These are phyloP conservation scores for Delphinapterus leucas DNA, from an alignment of 2,113 vertebrate genomes.

Conservation along the genomic window DNA sequence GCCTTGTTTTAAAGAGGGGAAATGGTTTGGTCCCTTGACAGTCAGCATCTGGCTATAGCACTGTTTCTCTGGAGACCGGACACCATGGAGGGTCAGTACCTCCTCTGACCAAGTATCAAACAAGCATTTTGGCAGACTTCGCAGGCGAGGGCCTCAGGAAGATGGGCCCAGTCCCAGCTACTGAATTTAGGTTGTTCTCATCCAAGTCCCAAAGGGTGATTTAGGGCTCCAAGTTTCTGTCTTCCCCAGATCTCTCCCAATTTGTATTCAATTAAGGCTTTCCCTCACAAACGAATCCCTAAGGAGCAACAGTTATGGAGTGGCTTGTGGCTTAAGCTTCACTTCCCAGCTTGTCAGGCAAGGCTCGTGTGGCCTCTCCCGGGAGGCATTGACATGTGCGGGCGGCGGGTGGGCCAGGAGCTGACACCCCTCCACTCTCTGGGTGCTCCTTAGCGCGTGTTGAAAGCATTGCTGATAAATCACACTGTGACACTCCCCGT, in stretches of 20 bases:
- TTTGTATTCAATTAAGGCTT: constrained; percentile 72
- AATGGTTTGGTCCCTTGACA: constrained; percentile 49
- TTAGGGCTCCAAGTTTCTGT: constrained; percentile 72
- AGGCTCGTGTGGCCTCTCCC: constrained; percentile 45
- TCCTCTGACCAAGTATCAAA: constrained; percentile 42
- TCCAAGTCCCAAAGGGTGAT: constrained; percentile 50
- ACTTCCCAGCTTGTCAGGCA: constrained; percentile 65
- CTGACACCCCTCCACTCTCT: constrained; percentile 44
- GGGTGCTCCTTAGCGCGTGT: constrained; percentile 60
- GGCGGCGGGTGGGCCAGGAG: constrained; percentile 16
- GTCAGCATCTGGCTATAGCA: constrained; percentile 29
- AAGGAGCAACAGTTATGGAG: constrained; percentile 56
- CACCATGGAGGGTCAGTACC: constrained; percentile 14
- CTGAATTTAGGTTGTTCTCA: constrained; percentile 75
- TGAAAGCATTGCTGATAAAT: constrained; percentile 75
- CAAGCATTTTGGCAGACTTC: constrained; percentile 17
- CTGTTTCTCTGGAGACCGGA: not conserved
- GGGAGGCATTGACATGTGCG: constrained; percentile 35
- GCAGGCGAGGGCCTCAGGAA: not conserved
- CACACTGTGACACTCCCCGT: constrained; percentile 27
- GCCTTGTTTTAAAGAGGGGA: constrained; percentile 39
- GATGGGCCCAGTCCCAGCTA: constrained; percentile 62
- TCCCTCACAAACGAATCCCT: constrained; percentile 70
- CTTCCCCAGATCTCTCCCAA: constrained; percentile 67
- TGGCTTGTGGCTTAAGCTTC: constrained; percentile 42